These are phyloP conservation scores for Corvus cornix DNA, from an alignment of 2,113 vertebrate species.

Conservation along the genomic window DNA sequence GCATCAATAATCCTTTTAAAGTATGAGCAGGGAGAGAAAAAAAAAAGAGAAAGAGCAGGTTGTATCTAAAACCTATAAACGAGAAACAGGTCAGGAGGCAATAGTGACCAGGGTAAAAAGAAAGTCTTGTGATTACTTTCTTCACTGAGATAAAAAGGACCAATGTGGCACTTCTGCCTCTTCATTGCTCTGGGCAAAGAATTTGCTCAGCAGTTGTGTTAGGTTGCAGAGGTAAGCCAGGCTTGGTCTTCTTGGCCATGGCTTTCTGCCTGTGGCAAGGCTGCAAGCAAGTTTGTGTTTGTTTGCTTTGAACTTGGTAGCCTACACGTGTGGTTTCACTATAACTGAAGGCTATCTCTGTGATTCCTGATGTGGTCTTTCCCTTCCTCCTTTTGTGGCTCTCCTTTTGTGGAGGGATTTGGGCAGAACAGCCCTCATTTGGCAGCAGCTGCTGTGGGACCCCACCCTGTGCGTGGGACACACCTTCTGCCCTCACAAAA, in stretches of 20 bases:
- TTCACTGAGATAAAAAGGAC: not conserved
- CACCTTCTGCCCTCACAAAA: not conserved
- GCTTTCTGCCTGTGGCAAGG: fast-evolving
- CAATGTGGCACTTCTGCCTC: not conserved
- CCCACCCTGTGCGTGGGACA: not conserved
- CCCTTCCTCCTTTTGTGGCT: not conserved
- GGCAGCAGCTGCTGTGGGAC: fast-evolving
- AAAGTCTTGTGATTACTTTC: not conserved
- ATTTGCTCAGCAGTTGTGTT: not conserved
- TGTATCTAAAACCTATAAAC: not conserved
- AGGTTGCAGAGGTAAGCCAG: not conserved
- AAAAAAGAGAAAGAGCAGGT: not conserved
- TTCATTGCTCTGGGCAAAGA: not conserved
- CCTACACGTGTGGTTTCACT: not conserved
- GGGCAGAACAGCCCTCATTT: not conserved
- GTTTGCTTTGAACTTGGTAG: not conserved
- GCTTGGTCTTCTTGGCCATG: not conserved
- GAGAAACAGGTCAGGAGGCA: not conserved
- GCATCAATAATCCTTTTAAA: not conserved
- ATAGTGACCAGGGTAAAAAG: not conserved
- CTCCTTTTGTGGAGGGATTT: not conserved
- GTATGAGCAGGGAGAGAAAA: not conserved
- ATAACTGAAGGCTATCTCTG: not conserved
- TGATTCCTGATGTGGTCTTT: not conserved
- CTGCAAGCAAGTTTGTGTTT: not conserved